Evolutionary conservation across 2,888 invertebrate species (phyloP).

Genomic region (Netelia inedita): DNA sequence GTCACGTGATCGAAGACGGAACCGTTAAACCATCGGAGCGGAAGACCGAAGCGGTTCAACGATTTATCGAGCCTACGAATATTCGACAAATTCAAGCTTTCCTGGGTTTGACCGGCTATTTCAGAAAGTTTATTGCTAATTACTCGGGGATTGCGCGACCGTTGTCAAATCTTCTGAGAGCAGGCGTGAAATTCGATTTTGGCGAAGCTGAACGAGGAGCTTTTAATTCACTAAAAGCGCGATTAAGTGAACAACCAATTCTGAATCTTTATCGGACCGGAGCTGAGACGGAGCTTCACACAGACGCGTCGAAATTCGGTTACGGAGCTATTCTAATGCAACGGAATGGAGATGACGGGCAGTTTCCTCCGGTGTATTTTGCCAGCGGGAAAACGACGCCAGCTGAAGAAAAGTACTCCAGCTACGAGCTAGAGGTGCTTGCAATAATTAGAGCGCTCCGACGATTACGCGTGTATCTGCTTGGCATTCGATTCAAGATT

Average conservation of each 20-base stretch:
- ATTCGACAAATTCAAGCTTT: slow-evolving; percentile 66
- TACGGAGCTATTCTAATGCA: slow-evolving; percentile 70
- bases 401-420: slow-evolving; percentile 70
- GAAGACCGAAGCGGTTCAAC: slow-evolving; percentile 56
- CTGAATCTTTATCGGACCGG: slow-evolving; percentile 25
- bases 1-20: slow-evolving; percentile 57
- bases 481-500: slow-evolving; percentile 72
- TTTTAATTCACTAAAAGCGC: slow-evolving; percentile 61
- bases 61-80: slow-evolving; percentile 65
- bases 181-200: slow-evolving; percentile 55
- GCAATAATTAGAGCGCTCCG: slow-evolving; percentile 71
- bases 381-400: slow-evolving; percentile 71
- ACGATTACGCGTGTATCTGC: slow-evolving; percentile 72
- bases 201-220: slow-evolving; percentile 60
- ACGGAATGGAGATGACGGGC: slow-evolving; percentile 54
- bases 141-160: slow-evolving; percentile 64
- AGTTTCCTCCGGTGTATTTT: slow-evolving; percentile 73
- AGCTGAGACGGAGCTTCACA: slow-evolving; percentile 60
- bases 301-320: slow-evolving; percentile 58
- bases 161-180: slow-evolving; percentile 59
- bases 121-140: slow-evolving; percentile 67
- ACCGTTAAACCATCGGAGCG: slow-evolving; percentile 61
- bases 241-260: slow-evolving; percentile 37
- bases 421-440: slow-evolving; percentile 72
- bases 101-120: slow-evolving; percentile 68